Percentiles rank a stretch among this genome's conserved stretches.
These are phyloP conservation scores for Malurus elegans DNA, from an alignment of 2,113 vertebrate genomes.

Conservation along the genomic window DNA sequence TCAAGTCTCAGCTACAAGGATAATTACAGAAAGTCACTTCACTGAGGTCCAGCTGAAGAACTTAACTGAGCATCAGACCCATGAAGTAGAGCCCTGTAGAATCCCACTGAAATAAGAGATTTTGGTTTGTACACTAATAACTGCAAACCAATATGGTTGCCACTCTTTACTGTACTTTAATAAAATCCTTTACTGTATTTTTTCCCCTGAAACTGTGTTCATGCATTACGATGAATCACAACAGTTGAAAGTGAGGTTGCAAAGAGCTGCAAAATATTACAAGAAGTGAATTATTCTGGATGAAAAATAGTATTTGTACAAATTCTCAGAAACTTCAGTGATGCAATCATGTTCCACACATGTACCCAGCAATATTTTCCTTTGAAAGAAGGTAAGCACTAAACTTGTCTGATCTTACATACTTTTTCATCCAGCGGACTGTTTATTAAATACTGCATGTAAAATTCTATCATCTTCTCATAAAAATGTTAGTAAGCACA, in stretches of 20 bases:
- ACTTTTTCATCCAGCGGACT: not conserved
- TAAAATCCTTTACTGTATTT: not conserved
- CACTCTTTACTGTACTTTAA: not conserved
- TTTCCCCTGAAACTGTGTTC: not conserved
- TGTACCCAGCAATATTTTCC: not conserved
- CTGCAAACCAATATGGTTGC: not conserved
- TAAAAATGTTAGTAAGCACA: not conserved
- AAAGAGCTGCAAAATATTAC: not conserved
- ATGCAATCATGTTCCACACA: not conserved
- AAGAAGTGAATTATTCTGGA: not conserved
- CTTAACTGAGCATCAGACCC: not conserved
- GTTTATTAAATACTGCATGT: not conserved
- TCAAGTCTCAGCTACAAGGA: not conserved
- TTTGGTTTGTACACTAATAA: not conserved
- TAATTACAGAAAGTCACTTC: not conserved
- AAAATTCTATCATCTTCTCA: not conserved
- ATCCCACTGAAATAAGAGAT: not conserved
- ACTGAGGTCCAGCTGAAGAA: not conserved
- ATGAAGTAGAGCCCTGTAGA: not conserved
- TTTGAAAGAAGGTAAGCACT: not conserved
- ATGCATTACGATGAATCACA: not conserved
- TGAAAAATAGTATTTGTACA: not conserved
- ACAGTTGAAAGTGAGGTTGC: not conserved
- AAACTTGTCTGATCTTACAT: not conserved
- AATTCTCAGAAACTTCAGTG: not conserved